phyloP scores from a whole-genome alignment of 1,140 invertebrate genomes.

The Rhyacophila brunnea region DNA sequence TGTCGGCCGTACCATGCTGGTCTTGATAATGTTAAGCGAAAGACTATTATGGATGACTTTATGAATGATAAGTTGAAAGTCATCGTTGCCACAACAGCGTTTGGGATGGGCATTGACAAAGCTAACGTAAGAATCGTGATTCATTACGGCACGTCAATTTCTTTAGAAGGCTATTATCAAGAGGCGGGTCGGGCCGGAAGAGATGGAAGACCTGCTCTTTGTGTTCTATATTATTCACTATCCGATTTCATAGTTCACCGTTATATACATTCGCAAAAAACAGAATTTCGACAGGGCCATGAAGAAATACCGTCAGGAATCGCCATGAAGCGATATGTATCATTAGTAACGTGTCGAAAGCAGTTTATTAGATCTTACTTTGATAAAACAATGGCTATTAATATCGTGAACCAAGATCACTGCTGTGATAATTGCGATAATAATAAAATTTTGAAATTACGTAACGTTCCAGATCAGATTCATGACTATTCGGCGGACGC shows the following conservation, averaged over 20 bases:
- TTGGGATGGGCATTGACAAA: conserved; percentile 93
- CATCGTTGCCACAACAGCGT: conserved; percentile 85
- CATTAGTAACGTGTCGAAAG: conserved; percentile 18
- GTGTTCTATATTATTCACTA: conserved; percentile 70
- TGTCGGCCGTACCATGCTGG: conserved; percentile 60
- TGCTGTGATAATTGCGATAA: conserved; percentile 32
- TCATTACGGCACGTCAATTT: conserved; percentile 63
- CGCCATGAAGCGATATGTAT: conserved; percentile 27
- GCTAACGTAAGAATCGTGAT: conserved; percentile 64
- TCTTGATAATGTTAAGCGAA: conserved; percentile 49
- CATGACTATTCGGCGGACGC: conserved; percentile 21
- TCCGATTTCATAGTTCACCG: conserved; percentile 55
- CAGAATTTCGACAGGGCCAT: conserved; percentile 1
- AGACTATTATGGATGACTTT: conserved; percentile 62
- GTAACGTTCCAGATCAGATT: background rate
- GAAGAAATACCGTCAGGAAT: conserved; percentile 4
- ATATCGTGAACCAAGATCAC: background rate
- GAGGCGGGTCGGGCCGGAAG: conserved; percentile 66
- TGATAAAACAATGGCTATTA: conserved; percentile 8
- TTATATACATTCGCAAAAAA: conserved; percentile 28
- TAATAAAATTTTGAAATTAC: background rate
- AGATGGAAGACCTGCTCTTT: conserved; percentile 68
- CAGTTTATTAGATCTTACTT: conserved; percentile 28
- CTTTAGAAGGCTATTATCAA: conserved; percentile 58
- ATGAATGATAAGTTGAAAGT: conserved; percentile 63